Percentiles rank a stretch among this genome's conserved stretches.
Conservation (phyloP, 2,797 vertebrate species). For the Mareca strepera region DNA sequence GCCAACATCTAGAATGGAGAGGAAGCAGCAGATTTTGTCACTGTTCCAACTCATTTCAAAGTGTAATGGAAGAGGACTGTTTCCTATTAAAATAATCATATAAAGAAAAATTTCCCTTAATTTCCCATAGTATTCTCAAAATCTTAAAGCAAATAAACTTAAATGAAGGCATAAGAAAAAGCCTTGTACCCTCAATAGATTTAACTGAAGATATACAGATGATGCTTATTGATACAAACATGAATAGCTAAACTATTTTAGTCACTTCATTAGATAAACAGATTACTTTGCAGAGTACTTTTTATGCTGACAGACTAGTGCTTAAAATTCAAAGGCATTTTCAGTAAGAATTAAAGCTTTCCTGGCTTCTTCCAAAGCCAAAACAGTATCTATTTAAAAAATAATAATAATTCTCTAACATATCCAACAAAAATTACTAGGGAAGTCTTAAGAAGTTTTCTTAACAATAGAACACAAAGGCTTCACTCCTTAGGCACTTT, state of each 20-base stretch:
- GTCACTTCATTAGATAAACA: neutral
- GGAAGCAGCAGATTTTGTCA: neutral
- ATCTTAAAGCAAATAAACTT: neutral
- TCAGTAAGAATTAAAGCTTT: neutral
- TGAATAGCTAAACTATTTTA: neutral
- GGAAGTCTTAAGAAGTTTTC: neutral
- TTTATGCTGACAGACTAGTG: neutral
- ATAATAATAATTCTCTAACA: neutral
- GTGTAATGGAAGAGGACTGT: neutral
- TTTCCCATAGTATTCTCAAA: neutral
- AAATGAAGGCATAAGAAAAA: neutral
- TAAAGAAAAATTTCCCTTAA: neutral
- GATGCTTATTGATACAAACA: neutral
- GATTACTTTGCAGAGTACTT: neutral
- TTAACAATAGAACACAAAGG: neutral
- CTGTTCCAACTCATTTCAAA: neutral
- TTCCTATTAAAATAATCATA: neutral
- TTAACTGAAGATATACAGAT: neutral
- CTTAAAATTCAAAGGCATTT: neutral
- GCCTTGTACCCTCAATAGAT: neutral
- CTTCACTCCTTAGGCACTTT: neutral
- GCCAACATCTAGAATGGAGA: neutral
- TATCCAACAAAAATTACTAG: neutral
- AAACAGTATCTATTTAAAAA: neutral
- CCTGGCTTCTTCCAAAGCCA: neutral